Evolutionary conservation across 2,797 vertebrate species (phyloP), one percentile per base, ranked within the genome.

Genomic region (Esox masquinongy): DNA sequence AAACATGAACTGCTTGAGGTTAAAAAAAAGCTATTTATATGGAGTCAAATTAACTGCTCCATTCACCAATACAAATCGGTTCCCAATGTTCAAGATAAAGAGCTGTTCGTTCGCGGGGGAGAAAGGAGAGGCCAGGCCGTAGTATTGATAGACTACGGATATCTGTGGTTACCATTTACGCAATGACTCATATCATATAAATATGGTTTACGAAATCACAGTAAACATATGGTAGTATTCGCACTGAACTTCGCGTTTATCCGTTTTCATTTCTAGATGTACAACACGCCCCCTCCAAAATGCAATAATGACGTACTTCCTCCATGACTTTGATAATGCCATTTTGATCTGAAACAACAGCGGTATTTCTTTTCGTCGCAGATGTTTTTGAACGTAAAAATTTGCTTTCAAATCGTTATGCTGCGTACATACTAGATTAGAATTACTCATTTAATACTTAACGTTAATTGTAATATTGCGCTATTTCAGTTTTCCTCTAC

Each of bases 231-330:
- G 7, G n/a, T 9, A 56, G n/a, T 11, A 56, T 22, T 56, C 26
- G 8, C 12, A 15, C 17, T 51, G 3, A 31, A 29, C 12, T 16
- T 7, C 36, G 5, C 39, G 7, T 72, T 16, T 22, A 36, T 24
- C 51, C 5, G 15, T 12, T 61, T 3, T 36, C 0, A 56, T 50
- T 49, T 47, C 11, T 26, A 26, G 9, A 43, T 61, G 24, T 16
- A 73, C 16, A 16, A 47, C 34, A 43, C 34, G 19, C n/a, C 2
- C 8, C 31, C 4, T 74, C 72, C 0, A 4, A 59, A 79, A 81
- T 87, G 78, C 74, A 80, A 7, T 53, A 5, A 64, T 93, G 92
- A 93, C 92, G 92, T 85, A 89, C 26, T 89, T 91, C 91, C 92
- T 70, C n/a, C 75, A 82, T 82, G 77, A 77, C 67, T 86, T 73